These are phyloP conservation scores for Nanger granti DNA, from an alignment of 2,113 vertebrate species.

Conservation along the genomic window DNA sequence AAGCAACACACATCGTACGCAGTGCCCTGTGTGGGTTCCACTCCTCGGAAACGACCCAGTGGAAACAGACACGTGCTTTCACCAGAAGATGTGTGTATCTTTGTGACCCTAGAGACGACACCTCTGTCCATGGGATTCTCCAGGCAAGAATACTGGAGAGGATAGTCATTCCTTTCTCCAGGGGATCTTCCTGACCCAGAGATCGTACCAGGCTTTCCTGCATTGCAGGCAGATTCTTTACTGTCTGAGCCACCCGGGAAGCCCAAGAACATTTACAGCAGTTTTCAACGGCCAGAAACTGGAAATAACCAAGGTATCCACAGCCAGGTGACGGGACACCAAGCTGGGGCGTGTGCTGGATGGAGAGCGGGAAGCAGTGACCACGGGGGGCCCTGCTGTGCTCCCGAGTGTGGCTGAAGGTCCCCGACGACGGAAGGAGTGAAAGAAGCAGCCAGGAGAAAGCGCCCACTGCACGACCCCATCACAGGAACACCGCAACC, in stretches of 20 bases:
- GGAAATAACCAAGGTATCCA: fast-evolving
- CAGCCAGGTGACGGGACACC: fast-evolving
- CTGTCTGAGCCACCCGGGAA: background rate
- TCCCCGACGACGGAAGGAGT: fast-evolving
- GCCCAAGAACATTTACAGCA: fast-evolving
- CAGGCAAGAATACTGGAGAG: background rate
- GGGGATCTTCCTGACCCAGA: background rate
- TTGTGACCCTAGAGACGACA: background rate
- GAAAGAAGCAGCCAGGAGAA: fast-evolving
- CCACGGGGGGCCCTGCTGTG: fast-evolving
- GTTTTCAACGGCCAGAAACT: background rate
- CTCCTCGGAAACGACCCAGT: fast-evolving
- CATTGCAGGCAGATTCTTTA: background rate
- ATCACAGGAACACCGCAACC: fast-evolving
- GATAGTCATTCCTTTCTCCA: background rate
- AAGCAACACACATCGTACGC: fast-evolving
- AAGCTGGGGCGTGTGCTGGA: fast-evolving
- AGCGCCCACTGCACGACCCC: fast-evolving
- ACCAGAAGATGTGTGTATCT: background rate
- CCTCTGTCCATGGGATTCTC: background rate
- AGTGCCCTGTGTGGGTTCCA: background rate
- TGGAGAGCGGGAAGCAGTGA: fast-evolving
- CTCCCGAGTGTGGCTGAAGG: fast-evolving
- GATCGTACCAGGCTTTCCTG: fast-evolving
- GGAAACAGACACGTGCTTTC: fast-evolving